phyloP scores from a whole-genome alignment of 1,140 invertebrate genomes.

The Proales similis region DNA sequence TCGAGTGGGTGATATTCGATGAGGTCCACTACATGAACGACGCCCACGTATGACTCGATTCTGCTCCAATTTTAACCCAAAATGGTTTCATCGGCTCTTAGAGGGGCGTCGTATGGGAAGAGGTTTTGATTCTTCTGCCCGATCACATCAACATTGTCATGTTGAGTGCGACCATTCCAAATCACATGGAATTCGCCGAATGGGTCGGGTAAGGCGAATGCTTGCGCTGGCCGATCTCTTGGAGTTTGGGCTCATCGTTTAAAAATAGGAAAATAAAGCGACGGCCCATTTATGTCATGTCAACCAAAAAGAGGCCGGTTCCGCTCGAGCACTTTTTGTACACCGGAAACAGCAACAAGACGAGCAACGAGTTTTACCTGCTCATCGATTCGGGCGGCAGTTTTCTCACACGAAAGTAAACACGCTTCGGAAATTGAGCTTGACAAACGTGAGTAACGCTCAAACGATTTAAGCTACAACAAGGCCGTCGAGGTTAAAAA shows the following conservation, averaged over 20 bases:
- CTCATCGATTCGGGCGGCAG: conserved; percentile 64
- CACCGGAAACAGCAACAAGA: conserved; percentile 72
- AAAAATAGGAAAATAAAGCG: conserved; percentile 36
- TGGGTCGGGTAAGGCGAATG: conserved; percentile 72
- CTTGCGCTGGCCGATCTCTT: background rate
- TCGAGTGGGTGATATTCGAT: conserved; percentile 98
- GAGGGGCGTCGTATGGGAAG: conserved; percentile 98
- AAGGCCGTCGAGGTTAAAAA: conserved; percentile 66
- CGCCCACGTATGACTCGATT: conserved; percentile 62
- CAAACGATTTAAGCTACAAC: conserved; percentile 50
- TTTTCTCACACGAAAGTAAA: conserved; percentile 41
- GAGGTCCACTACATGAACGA: conserved; percentile 99
- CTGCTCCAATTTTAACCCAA: background rate
- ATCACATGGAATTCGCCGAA: conserved; percentile 87
- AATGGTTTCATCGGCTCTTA: conserved; percentile 50
- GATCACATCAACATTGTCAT: conserved; percentile 89
- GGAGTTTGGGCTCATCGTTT: conserved; percentile 1
- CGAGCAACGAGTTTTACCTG: conserved; percentile 69
- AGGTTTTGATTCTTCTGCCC: conserved; percentile 89
- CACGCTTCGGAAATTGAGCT: background rate
- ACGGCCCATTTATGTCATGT: conserved; percentile 79
- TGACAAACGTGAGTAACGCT: background rate
- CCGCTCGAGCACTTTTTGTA: conserved; percentile 89
- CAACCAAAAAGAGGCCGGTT: conserved; percentile 81
- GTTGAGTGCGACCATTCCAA: conserved; percentile 94